phyloP scores from a whole-genome alignment of 2,113 vertebrate species.

The Syngnathus floridae region DNA sequence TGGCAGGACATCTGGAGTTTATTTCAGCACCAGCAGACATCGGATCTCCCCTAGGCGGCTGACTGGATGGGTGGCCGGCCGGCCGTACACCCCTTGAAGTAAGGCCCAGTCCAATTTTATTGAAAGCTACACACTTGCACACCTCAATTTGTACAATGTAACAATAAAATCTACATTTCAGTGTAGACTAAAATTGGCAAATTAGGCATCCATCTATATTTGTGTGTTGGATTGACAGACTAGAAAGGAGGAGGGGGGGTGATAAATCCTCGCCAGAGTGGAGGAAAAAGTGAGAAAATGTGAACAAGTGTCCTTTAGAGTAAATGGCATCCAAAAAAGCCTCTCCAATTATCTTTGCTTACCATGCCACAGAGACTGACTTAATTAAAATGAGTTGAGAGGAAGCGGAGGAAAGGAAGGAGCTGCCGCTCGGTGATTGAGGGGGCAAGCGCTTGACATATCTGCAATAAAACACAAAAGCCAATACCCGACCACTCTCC shows the following conservation, averaged over 20 bases:
- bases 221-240: slow-evolving; percentile 52
- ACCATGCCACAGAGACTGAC: slow-evolving; percentile 76
- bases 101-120: slow-evolving; percentile 57
- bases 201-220: slow-evolving; percentile 61
- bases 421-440: slow-evolving; percentile 63
- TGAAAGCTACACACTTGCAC: slow-evolving; percentile 62
- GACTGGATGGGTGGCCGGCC: slow-evolving; percentile 70
- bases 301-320: slow-evolving; percentile 73
- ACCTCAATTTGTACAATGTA: slow-evolving; percentile 23
- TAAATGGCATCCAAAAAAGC: slow-evolving; percentile 78
- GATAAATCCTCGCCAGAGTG: slow-evolving; percentile 50
- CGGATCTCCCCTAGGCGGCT: slow-evolving; percentile 67
- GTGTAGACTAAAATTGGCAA: slow-evolving; percentile 63
- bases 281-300: slow-evolving; percentile 58
- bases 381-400: slow-evolving; percentile 81
- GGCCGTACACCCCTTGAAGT: slow-evolving; percentile 60
- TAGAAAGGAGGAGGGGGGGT: slow-evolving; percentile 44
- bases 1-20: slow-evolving; percentile 72
- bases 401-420: slow-evolving; percentile 53
- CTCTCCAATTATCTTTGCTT: slow-evolving; percentile 80
- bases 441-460: slow-evolving; percentile 70
- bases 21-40: slow-evolving; percentile 70
- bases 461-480: slow-evolving; percentile 76
- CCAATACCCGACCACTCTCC: slow-evolving; percentile 65
- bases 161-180: slow-evolving; percentile 48